A percentile compares a stretch with the other conserved stretches of the same genome.
These are phyloP conservation scores for Synergus japonicus DNA, from an alignment of 2,888 invertebrate species.

Conservation along the genomic window DNA sequence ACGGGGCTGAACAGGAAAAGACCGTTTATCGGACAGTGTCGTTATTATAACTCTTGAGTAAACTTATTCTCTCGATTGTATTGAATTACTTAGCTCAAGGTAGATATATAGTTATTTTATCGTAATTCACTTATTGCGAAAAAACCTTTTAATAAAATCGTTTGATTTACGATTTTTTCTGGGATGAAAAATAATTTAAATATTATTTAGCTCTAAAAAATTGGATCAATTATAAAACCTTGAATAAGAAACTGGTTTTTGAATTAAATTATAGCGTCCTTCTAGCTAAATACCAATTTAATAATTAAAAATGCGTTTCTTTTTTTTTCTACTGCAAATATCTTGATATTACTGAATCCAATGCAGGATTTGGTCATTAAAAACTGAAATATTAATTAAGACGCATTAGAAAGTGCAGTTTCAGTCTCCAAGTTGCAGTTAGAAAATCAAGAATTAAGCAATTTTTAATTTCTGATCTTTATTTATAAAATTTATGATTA, in stretches of 20 bases:
- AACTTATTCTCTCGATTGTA: background rate
- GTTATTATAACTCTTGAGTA: background rate
- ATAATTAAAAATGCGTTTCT: background rate
- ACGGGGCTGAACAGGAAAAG: background rate
- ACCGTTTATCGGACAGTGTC: background rate
- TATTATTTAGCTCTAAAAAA: background rate
- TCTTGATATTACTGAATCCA: constrained; percentile 11
- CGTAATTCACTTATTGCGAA: constrained; percentile 1
- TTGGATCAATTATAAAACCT: background rate
- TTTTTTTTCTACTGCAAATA: background rate
- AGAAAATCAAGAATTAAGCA: constrained; percentile 12
- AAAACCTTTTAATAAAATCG: background rate
- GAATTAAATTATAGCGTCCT: constrained; percentile 7
- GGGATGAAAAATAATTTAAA: background rate
- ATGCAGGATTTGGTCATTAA: constrained; percentile 20
- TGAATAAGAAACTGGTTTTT: background rate
- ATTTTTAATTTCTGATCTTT: background rate
- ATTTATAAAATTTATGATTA: background rate
- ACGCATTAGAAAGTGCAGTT: constrained; percentile 27
- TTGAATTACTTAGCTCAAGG: constrained; percentile 22
- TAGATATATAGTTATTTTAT: constrained; percentile 15
- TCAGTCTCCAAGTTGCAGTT: background rate
- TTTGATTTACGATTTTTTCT: background rate
- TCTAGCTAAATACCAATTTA: background rate
- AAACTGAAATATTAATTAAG: constrained; percentile 24